Evolutionary conservation across 1,140 invertebrate species (phyloP), one percentile per base, ranked within the genome.

Genomic region (Araneus ventricosus): DNA sequence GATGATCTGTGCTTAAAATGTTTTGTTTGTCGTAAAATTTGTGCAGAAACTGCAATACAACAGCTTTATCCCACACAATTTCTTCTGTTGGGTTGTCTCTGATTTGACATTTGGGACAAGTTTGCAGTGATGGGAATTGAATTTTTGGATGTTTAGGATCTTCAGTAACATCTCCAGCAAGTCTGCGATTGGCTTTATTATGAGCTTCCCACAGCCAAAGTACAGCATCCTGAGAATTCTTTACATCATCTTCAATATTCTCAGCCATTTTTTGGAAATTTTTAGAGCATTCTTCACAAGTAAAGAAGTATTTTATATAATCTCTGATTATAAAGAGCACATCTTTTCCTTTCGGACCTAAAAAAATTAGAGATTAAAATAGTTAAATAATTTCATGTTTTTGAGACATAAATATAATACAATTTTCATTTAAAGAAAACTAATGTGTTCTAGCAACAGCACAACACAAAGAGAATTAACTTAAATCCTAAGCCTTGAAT

Each of bases 151-250:
- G 97, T 88, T 96, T 94, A 0, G 99, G 98, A 96, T 99, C 99
- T 95, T 99, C 99, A 20, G 98, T 98, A 7, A 96, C 82, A 95
- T 99, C 98, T 0, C 98, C 97, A 52, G 97, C 96, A 24, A 99
- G 95, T 94, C 99, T 96, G 93, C 97, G 96, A 94, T 99, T 99
- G 0, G 98, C 99, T 95, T 97, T 97, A 95, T 99, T 99, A 95
- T 99, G 99, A 2, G 98, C 97, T 88, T 96, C 96, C 99, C 99
- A 99, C 4, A 99, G 95, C 98, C 99, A 99, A 10, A 99, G 94
- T 0, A 99, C 97, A 30, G 97, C 96, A 80, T 98, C 97, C 85
- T 98, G 96, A 93, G 96, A 96, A 75, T 96, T 96, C 37, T 96
- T 95, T 0, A 99, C 97, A 93, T 97, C 96, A 93, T 96, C 96